These are phyloP conservation scores for Berghia stephanieae DNA, from an alignment of 1,140 invertebrate genomes.

Conservation along the genomic window DNA sequence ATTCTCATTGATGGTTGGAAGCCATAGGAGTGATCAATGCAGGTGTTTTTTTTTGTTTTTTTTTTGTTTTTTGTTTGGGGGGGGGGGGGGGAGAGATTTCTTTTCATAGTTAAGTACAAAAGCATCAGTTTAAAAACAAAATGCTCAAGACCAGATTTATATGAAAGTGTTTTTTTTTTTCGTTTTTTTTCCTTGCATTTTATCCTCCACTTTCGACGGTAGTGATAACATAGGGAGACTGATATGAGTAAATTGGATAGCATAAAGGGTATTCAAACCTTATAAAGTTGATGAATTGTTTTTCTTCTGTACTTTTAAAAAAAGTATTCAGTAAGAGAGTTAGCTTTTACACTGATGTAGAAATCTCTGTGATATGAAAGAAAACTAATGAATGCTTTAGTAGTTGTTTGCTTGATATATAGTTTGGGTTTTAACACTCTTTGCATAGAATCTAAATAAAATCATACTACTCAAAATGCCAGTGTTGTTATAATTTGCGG, in stretches of 20 bases:
- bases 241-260: slow-evolving; percentile 21
- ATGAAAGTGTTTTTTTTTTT: neutral
- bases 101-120: neutral
- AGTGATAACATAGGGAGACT: slow-evolving; percentile 11
- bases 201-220: neutral
- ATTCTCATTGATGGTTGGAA: neutral
- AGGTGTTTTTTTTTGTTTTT: neutral
- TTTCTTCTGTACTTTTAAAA: too few relatives aligned
- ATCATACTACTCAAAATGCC: too few relatives aligned
- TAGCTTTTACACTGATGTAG: too few relatives aligned
- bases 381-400: too few relatives aligned
- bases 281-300: neutral
- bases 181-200: too few relatives aligned
- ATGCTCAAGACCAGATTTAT: neutral
- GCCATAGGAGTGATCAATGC: neutral
- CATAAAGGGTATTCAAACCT: slow-evolving; percentile 6
- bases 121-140: neutral
- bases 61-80: neutral
- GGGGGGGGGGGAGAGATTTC: neutral
- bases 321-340: too few relatives aligned
- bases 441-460: too few relatives aligned
- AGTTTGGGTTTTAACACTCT: too few relatives aligned
- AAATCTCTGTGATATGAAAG: too few relatives aligned
- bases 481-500: too few relatives aligned
- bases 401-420: too few relatives aligned